Conservation (phyloP, 1,140 invertebrate genomes). For the Pectinophora gossypiella region DNA sequence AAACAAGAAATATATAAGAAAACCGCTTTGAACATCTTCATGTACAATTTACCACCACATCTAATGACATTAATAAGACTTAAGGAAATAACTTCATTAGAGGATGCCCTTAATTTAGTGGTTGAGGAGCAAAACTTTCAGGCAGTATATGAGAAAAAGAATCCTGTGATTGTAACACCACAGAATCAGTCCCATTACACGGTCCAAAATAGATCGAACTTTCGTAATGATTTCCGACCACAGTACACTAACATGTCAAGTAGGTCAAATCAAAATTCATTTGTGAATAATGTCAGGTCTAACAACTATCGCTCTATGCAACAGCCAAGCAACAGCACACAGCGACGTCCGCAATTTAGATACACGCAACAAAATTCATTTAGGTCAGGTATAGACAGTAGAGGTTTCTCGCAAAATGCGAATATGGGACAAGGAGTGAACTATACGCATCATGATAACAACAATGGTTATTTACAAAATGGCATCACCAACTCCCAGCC, state of each 20-base stretch:
- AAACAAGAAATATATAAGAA: constrained; percentile 3
- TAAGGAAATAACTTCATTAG: background rate
- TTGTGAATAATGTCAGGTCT: background rate
- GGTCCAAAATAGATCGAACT: background rate
- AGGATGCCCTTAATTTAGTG: background rate
- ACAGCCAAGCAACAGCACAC: background rate
- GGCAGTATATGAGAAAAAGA: background rate
- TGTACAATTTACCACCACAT: background rate
- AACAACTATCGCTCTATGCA: background rate
- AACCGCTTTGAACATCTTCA: background rate
- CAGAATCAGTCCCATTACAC: background rate
- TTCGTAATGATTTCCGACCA: background rate
- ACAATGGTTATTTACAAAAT: background rate
- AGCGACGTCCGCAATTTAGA: background rate
- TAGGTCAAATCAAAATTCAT: background rate
- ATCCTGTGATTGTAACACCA: background rate
- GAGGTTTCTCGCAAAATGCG: background rate
- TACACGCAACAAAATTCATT: background rate
- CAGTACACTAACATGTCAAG: no score
- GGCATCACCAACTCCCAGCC: background rate
- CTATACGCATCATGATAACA: background rate
- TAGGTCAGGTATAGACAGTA: background rate
- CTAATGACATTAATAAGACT: background rate
- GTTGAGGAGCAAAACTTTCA: background rate
- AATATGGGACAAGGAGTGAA: background rate